phyloP scores from a whole-genome alignment of 2,888 invertebrate genomes.

The Gonocerus acuteangulatus region DNA sequence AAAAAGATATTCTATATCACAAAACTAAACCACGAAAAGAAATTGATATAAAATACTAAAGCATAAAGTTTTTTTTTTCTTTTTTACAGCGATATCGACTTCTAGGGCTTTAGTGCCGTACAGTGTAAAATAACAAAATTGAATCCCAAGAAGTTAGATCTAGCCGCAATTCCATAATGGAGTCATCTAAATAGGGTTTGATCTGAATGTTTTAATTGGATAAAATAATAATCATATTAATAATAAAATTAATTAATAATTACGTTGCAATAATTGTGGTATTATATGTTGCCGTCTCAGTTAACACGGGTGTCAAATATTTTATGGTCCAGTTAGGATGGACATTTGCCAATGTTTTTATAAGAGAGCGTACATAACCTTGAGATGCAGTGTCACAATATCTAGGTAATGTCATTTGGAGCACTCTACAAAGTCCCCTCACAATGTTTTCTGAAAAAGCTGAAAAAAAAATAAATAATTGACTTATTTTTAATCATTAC shows the following conservation, averaged over 20 bases:
- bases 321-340: slow-evolving; percentile 66
- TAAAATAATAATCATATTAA: no score
- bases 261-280: slow-evolving; percentile 36
- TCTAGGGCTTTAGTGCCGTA: no score
- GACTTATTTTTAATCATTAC: neutral
- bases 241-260: slow-evolving; percentile 7
- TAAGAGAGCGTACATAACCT: slow-evolving; percentile 60
- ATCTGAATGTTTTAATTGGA: no score
- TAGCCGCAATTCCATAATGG: no score
- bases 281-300: slow-evolving; percentile 50
- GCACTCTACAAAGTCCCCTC: slow-evolving; percentile 67
- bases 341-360: slow-evolving; percentile 55
- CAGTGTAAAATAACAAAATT: no score
- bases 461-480: slow-evolving; percentile 44
- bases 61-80: no score
- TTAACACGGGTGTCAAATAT: slow-evolving; percentile 56
- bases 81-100: no score
- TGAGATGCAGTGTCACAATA: slow-evolving; percentile 75
- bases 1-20: no score
- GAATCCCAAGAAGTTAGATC: no score
- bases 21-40: no score
- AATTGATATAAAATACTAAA: no score
- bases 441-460: slow-evolving; percentile 71
- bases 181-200: no score
- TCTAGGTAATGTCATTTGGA: slow-evolving; percentile 67